Conservation (phyloP, 2,797 vertebrate genomes). For the Pseudomugil gertrudae region DNA sequence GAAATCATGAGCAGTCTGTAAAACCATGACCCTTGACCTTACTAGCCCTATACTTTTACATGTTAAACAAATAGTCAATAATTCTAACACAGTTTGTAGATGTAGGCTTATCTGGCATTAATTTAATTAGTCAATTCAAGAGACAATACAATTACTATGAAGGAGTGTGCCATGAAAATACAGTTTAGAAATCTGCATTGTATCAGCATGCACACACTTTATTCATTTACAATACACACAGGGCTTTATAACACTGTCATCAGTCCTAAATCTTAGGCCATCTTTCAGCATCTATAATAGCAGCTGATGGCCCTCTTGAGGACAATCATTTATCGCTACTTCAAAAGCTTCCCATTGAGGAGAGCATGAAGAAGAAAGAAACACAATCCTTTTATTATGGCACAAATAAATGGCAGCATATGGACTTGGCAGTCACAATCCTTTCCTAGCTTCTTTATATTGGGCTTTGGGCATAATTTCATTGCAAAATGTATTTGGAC, state of each 20-base stretch:
- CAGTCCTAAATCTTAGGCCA: conserved; percentile 36
- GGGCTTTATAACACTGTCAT: conserved; percentile 56
- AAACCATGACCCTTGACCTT: conserved; percentile 13
- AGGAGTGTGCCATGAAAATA: conserved; percentile 4
- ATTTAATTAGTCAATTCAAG: conserved; percentile 14
- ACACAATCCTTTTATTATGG: conserved; percentile 74
- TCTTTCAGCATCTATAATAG: conserved; percentile 43
- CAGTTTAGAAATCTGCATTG: conserved; percentile 41
- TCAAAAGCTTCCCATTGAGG: conserved; percentile 65
- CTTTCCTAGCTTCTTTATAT: conserved; percentile 53
- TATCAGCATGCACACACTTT: conserved; percentile 12
- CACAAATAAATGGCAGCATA: conserved; percentile 68
- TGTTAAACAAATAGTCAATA: conserved; percentile 13
- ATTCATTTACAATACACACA: conserved; percentile 34
- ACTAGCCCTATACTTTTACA: neutral
- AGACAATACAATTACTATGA: neutral
- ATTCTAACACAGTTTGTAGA: neutral
- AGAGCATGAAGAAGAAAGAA: conserved; percentile 60
- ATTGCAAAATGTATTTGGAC: conserved; percentile 64
- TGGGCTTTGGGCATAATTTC: conserved; percentile 55
- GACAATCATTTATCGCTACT: conserved; percentile 53
- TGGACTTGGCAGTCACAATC: conserved; percentile 57
- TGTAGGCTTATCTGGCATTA: neutral
- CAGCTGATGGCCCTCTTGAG: conserved; percentile 38
- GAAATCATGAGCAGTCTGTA: conserved; percentile 7